phyloP scores from a whole-genome alignment of 2,113 vertebrate species.

The Neolamprologus sp. region DNA sequence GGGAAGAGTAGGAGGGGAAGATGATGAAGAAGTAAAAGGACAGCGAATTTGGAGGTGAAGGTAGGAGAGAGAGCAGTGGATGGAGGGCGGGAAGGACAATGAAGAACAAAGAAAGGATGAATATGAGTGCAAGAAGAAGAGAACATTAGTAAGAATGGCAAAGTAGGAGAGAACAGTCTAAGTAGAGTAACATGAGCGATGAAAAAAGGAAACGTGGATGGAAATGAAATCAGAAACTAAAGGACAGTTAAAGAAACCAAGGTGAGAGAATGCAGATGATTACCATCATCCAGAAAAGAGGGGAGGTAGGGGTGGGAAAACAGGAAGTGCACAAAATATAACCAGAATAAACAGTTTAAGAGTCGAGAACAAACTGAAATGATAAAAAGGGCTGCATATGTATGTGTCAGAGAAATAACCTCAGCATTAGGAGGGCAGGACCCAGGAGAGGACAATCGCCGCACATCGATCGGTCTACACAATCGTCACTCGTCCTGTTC shows the following conservation, averaged over 20 bases:
- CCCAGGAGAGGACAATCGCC: conserved; percentile 60
- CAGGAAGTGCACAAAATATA: neutral
- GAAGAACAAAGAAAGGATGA: neutral
- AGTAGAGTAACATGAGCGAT: neutral
- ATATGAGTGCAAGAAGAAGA: neutral
- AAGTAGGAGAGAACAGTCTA: neutral
- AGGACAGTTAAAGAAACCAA: neutral
- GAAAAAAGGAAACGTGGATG: neutral
- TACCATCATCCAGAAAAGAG: neutral
- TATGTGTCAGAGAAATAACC: conserved; percentile 23
- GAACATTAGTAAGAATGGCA: neutral
- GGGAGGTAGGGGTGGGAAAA: accelerated
- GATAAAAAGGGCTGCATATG: neutral
- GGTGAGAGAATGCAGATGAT: neutral
- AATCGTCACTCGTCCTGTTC: neutral
- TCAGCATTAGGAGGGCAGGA: conserved; percentile 4
- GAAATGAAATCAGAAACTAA: neutral
- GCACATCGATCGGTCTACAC: conserved; percentile 24
- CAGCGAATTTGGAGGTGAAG: neutral
- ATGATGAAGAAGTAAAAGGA: conserved; percentile 15
- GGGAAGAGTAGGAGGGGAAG: neutral
- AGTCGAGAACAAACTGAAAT: neutral
- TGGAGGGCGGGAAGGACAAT: neutral
- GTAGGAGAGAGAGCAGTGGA: conserved; percentile 1
- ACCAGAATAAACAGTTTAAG: neutral